phyloP scores from a whole-genome alignment of 2,113 vertebrate genomes.

The human (Homo sapiens) region DNA sequence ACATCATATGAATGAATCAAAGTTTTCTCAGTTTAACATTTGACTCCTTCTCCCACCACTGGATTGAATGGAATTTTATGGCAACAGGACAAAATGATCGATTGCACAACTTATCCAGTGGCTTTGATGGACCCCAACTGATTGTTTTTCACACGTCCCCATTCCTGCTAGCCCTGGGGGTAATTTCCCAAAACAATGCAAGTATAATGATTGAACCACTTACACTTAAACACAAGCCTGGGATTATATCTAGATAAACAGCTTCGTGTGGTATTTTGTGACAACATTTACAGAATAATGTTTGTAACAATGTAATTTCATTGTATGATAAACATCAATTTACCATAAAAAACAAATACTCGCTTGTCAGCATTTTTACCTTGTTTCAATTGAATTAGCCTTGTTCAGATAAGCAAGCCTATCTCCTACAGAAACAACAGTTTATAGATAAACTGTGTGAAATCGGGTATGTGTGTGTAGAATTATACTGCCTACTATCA shows the following conservation, averaged over 20 bases:
- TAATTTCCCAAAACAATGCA: slow-evolving; percentile 69
- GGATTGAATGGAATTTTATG: neutral
- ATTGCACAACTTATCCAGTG: slow-evolving; percentile 36
- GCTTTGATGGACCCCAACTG: neutral
- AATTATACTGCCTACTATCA: slow-evolving; percentile 82
- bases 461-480: slow-evolving; percentile 64
- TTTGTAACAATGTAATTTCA: slow-evolving; percentile 80
- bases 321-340: slow-evolving; percentile 85
- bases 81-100: neutral
- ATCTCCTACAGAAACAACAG: slow-evolving; percentile 81
- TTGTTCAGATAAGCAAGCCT: slow-evolving; percentile 80
- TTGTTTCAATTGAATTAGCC: slow-evolving; percentile 78
- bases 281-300: slow-evolving; percentile 75
- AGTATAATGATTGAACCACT: slow-evolving; percentile 66
- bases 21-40: neutral
- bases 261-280: slow-evolving; percentile 72
- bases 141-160: slow-evolving; percentile 40
- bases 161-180: slow-evolving; percentile 16
- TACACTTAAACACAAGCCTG: slow-evolving; percentile 59
- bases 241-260: slow-evolving; percentile 72
- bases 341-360: slow-evolving; percentile 77
- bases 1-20: neutral
- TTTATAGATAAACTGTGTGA: slow-evolving; percentile 82
- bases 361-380: slow-evolving; percentile 71
- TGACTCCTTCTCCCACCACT: neutral